Percentiles rank a stretch among this genome's conserved stretches.
Evolutionary conservation across 2,888 invertebrate species (phyloP).

Genomic region (Xestia ashworthii): DNA sequence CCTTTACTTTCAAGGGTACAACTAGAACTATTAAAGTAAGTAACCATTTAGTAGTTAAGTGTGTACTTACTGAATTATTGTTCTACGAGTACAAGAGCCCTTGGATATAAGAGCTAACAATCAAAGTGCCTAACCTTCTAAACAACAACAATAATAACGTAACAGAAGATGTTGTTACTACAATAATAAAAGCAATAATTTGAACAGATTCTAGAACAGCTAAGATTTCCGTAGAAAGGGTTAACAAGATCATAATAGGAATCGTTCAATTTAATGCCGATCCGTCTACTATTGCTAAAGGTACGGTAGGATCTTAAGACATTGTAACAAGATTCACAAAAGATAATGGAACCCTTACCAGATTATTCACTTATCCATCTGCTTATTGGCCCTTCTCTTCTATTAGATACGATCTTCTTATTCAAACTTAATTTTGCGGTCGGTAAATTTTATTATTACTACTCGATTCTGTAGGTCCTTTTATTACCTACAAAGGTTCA

Average conservation of each 20-base stretch:
- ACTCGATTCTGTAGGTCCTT: conserved; percentile 35
- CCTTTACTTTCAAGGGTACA: neutral
- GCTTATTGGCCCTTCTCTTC: conserved; percentile 26
- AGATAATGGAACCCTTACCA: conserved; percentile 32
- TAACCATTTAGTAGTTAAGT: too few species aligned
- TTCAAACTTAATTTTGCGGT: conserved; percentile 60
- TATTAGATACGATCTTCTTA: conserved; percentile 30
- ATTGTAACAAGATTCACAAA: conserved; percentile 32
- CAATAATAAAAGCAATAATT: neutral
- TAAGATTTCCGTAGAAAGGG: neutral
- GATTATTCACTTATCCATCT: conserved; percentile 53
- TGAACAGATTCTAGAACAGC: neutral
- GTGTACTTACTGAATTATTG: neutral
- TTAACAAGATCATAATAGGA: conserved; percentile 4
- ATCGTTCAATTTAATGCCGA: conserved; percentile 30
- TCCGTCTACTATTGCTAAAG: conserved; percentile 14
- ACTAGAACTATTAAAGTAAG: neutral
- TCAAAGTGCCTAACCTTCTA: neutral
- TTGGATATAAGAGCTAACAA: neutral
- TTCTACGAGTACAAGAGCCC: too few species aligned
- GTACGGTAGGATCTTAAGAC: conserved; percentile 14
- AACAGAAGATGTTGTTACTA: neutral
- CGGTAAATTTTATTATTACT: conserved; percentile 57
- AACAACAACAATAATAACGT: neutral
- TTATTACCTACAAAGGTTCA: conserved; percentile 39